Evolutionary conservation across 2,888 invertebrate species (phyloP), one percentile per base, ranked within the genome.

Genomic region (Drosophila testacea): DNA sequence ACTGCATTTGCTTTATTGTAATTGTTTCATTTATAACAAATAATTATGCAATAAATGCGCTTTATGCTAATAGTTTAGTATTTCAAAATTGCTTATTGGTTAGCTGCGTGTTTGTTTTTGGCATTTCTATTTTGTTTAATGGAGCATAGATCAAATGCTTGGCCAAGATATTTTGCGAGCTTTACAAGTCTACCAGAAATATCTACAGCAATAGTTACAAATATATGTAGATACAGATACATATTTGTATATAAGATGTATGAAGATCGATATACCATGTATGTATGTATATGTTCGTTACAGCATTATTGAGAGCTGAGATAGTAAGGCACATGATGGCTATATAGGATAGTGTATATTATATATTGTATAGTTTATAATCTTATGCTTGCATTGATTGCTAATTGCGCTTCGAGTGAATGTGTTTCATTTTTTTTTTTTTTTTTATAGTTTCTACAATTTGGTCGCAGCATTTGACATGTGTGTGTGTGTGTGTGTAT

Each of bases 291-390:
- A 28, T 36, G 32, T 38, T 38, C 22, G n/a, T 30, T 44, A 52
- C 64, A 71, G 64, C 50, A 51, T 55, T 70, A 41, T 56, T 61
- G 34, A 51, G 55, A 52, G 56, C 72, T 77, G 68, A 67, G 62
- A 70, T 65, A 54, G 50, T 82, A 83, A 83, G 82, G 82, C 82
- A 83, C 82, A 68, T 71, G 80, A 63, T 80, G 83, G 82, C 55
- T 36, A 57, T 36, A 57, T 50, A 59, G 47, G 36, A 38, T 52
- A 30, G 28, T 32, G 30, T 44, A 52, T 46, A 72, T 42, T 44
- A 52, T 46, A 72, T 47, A 54, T 52, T 57, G 13, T 73, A 54
- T 54, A 34, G 44, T 22, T 22, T 22, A 22, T 47, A 63, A 39
- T 59, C 59, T 59, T 41, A 73, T 67, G 68, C 69, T 77, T 88